Percentiles rank a stretch among this genome's conserved stretches.
These are phyloP conservation scores for Linnaemya vulpina DNA, from an alignment of 2,888 invertebrate genomes.

Conservation along the genomic window DNA sequence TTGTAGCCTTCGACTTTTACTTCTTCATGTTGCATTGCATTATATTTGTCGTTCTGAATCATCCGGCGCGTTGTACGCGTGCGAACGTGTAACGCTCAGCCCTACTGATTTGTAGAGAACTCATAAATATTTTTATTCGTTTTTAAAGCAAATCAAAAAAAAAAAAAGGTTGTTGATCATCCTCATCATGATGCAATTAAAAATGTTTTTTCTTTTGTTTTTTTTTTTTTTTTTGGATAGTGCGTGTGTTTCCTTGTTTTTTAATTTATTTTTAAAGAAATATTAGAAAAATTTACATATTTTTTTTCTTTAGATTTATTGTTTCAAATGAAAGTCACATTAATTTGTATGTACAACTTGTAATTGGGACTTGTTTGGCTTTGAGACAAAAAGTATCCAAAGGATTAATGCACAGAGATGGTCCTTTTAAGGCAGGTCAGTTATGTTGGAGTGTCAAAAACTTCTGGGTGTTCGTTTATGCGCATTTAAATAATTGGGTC, in stretches of 20 bases:
- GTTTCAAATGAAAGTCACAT: constrained; percentile 35
- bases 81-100: constrained; percentile 37
- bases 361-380: not conserved
- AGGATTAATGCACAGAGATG: constrained; percentile 24
- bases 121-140: constrained; percentile 69
- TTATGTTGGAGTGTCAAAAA: not conserved
- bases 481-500: not conserved
- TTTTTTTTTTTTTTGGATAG: constrained; percentile 25
- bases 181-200: constrained; percentile 66
- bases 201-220: constrained; percentile 37
- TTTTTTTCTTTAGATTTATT: constrained; percentile 45
- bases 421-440: constrained; percentile 20
- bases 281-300: constrained; percentile 48
- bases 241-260: constrained; percentile 54
- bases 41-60: constrained; percentile 65
- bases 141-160: constrained; percentile 46
- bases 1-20: constrained; percentile 48
- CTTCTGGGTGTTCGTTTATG: constrained; percentile 13
- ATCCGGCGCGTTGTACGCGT: constrained; percentile 50
- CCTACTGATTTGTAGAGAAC: constrained; percentile 50
- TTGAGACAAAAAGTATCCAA: not conserved
- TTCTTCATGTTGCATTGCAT: constrained; percentile 38
- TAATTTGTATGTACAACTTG: constrained; percentile 37
- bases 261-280: constrained; percentile 27
- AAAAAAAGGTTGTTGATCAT: constrained; percentile 61